Percentiles rank a stretch among this genome's conserved stretches.
Conservation (phyloP, 2,888 invertebrate genomes). For the Trypoxylon attenuatum region DNA sequence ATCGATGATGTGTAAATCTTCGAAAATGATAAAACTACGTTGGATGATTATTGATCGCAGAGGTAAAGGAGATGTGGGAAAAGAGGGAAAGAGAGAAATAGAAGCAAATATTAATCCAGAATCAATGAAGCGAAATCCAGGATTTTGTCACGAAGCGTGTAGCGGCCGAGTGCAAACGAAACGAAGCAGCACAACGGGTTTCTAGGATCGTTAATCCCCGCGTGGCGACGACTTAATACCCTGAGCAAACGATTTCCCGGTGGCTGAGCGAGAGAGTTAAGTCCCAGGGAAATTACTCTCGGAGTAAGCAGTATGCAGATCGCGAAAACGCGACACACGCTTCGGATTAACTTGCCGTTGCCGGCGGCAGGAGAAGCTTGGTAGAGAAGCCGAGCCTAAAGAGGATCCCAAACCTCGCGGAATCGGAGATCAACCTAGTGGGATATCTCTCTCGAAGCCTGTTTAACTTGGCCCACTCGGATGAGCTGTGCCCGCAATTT, state of each 20-base stretch:
- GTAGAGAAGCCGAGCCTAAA: conserved; percentile 21
- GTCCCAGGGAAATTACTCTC: conserved; percentile 60
- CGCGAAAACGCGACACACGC: conserved; percentile 67
- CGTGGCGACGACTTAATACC: conserved; percentile 63
- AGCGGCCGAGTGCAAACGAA: conserved; percentile 44
- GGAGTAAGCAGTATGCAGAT: conserved; percentile 69
- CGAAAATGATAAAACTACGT: no score
- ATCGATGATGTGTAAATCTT: no score
- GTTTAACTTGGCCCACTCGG: conserved; percentile 23
- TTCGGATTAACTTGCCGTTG: conserved; percentile 60
- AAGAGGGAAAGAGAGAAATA: no score
- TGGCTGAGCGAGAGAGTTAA: conserved; percentile 30
- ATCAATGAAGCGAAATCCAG: no score
- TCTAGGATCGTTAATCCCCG: conserved; percentile 62
- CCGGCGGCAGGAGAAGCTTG: conserved; percentile 16
- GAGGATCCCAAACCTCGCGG: conserved; percentile 46
- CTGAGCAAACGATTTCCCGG: conserved; percentile 61
- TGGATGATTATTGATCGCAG: no score
- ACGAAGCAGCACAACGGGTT: conserved; percentile 41
- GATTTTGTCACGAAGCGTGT: conserved; percentile 1
- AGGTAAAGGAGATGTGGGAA: no score
- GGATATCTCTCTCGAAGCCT: conserved; percentile 35
- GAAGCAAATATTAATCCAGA: no score
- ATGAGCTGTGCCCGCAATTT: conserved; percentile 7
- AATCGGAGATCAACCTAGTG: conserved; percentile 30